These are phyloP conservation scores for Phalera bucephala DNA, from an alignment of 2,888 invertebrate genomes.

Conservation along the genomic window DNA sequence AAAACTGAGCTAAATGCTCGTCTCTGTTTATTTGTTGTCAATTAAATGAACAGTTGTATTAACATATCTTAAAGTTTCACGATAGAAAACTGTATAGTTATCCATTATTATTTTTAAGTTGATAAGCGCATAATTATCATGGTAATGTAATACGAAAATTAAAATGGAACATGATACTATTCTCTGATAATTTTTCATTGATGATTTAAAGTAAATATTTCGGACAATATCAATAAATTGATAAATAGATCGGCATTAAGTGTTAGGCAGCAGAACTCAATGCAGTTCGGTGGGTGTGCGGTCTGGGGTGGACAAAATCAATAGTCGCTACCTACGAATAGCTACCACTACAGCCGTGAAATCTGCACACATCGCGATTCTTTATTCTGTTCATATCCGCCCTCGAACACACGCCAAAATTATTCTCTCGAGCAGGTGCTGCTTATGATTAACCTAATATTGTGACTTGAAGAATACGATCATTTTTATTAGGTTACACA, in stretches of 20 bases:
- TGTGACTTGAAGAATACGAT: constrained; percentile 30
- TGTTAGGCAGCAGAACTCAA: constrained; percentile 48
- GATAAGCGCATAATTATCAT: not conserved
- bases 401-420: constrained; percentile 45
- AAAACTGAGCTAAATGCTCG: constrained; percentile 33
- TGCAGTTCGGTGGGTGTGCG: constrained; percentile 64
- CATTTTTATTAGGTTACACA: constrained; percentile 23
- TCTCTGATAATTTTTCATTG: too few relatives aligned
- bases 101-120: not conserved
- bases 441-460: constrained; percentile 44
- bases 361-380: constrained; percentile 74
- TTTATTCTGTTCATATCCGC: constrained; percentile 66
- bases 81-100: not conserved
- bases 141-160: too few relatives aligned
- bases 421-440: constrained; percentile 66
- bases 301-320: constrained; percentile 81
- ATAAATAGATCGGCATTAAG: constrained; percentile 63
- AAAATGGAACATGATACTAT: too few relatives aligned
- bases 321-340: constrained; percentile 74
- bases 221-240: constrained; percentile 58
- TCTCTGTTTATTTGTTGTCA: too few relatives aligned
- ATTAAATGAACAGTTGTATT: too few relatives aligned
- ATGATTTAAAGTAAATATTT: constrained; percentile 30
- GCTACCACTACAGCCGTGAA: constrained; percentile 64
- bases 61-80: too few relatives aligned